Percentiles rank a stretch among this genome's conserved stretches.
These are phyloP conservation scores for Teleogryllus oceanicus DNA, from an alignment of 2,888 invertebrate species.

Conservation along the genomic window DNA sequence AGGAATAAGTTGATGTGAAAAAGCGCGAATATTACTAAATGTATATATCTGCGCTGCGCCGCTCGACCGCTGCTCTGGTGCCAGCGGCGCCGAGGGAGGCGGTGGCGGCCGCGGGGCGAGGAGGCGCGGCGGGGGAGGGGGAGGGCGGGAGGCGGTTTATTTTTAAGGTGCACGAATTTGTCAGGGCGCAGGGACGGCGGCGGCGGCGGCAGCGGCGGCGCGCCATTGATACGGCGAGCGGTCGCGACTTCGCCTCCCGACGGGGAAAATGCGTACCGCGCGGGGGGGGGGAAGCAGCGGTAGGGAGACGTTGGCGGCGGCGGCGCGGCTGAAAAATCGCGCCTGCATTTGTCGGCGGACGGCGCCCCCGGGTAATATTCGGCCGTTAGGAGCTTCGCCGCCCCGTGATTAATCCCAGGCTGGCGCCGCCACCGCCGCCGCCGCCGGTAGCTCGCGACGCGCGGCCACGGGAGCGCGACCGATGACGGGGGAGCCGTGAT, in stretches of 20 bases:
- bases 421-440: not conserved
- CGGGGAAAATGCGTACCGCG: not conserved
- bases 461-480: not conserved
- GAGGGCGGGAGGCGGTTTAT: not conserved
- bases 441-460: not conserved
- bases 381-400: conserved; percentile 18
- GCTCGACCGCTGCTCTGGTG: not conserved
- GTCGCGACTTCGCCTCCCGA: not conserved
- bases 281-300: not conserved
- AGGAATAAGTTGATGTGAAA: conserved; percentile 1
- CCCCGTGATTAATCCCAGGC: not conserved
- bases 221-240: not conserved
- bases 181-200: not conserved
- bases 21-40: conserved; percentile 9
- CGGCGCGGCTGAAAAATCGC: not conserved
- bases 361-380: conserved; percentile 9
- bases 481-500: not conserved
- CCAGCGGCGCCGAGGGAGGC: not conserved
- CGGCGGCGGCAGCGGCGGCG: not conserved
- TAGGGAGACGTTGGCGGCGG: not conserved
- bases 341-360: conserved; percentile 6
- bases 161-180: too few species aligned
- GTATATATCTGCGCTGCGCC: not conserved
- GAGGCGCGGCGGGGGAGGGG: not conserved
- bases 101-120: not conserved